phyloP scores from a whole-genome alignment of 2,888 invertebrate species.

The Diplolepis rosae region DNA sequence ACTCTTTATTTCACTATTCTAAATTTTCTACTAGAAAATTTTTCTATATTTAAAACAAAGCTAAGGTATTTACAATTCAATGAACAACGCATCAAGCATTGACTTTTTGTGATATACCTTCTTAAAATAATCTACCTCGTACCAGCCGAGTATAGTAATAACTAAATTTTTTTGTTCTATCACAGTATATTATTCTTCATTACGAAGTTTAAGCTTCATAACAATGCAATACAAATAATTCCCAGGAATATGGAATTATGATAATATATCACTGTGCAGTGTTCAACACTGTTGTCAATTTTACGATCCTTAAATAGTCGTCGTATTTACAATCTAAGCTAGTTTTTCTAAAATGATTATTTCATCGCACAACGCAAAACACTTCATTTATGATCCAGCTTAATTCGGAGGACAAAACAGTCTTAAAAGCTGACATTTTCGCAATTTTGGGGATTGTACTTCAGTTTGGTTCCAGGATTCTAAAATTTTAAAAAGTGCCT shows the following conservation, averaged over 20 bases:
- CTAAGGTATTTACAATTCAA: neutral
- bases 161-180: conserved; percentile 48
- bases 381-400: conserved; percentile 2
- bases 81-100: neutral
- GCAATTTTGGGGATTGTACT: neutral
- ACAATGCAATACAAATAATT: neutral
- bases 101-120: neutral
- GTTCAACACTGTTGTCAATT: conserved; percentile 24
- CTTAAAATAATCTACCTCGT: conserved; percentile 34
- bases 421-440: neutral
- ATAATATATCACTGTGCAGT: conserved; percentile 27
- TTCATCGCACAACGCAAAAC: neutral
- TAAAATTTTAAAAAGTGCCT: neutral
- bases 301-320: neutral
- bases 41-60: neutral
- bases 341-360: neutral
- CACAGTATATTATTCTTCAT: conserved; percentile 50
- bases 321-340: neutral
- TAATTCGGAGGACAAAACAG: neutral
- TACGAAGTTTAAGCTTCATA: conserved; percentile 30
- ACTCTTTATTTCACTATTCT: no score
- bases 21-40: neutral
- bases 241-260: conserved; percentile 29
- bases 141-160: conserved; percentile 47
- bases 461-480: no score